Evolutionary conservation across 1,140 invertebrate genomes (phyloP).

Genomic region (Drosophila rufa): DNA sequence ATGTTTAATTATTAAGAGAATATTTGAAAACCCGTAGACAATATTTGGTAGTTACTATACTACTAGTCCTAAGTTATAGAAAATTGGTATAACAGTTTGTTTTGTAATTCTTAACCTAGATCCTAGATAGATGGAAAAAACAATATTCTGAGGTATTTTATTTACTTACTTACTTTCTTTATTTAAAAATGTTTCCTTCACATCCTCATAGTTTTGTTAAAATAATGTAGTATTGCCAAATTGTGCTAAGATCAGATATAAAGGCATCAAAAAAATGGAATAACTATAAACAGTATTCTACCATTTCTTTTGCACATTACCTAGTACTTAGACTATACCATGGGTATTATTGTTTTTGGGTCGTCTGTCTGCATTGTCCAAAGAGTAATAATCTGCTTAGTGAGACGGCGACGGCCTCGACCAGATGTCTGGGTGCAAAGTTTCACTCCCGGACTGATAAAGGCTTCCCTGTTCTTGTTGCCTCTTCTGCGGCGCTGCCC

Average conservation of each 20-base stretch:
- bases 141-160: no score
- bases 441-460: slow-evolving; percentile 47
- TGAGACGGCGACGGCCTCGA: slow-evolving; percentile 25
- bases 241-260: neutral
- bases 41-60: no score
- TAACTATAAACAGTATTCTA: neutral
- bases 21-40: no score
- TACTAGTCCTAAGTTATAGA: neutral
- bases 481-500: slow-evolving; percentile 13
- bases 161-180: no score
- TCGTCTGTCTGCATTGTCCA: slow-evolving; percentile 26
- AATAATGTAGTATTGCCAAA: no score
- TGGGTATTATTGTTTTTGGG: slow-evolving; percentile 4
- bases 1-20: no score
- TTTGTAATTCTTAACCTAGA: neutral
- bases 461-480: slow-evolving; percentile 38
- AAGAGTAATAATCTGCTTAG: slow-evolving; percentile 48
- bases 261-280: no score
- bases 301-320: no score
- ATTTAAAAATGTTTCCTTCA: no score
- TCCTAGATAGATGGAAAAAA: no score
- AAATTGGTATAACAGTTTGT: neutral
- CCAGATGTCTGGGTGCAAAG: slow-evolving; percentile 54
- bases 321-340: slow-evolving; percentile 1
- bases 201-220: no score